phyloP scores from a whole-genome alignment of 2,113 vertebrate species.

The Speoplatyrhinus poulsoni region DNA sequence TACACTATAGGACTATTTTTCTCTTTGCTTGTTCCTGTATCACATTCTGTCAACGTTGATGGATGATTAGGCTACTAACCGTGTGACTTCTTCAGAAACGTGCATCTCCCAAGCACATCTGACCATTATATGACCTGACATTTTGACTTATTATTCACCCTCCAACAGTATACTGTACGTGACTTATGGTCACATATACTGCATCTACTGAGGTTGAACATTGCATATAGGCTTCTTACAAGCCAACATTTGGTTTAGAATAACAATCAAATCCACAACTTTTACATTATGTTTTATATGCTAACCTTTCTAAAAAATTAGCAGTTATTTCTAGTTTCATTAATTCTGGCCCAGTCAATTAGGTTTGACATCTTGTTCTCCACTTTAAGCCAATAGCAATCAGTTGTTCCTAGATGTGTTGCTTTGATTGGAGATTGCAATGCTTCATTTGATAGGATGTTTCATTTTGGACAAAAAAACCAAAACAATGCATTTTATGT shows the following conservation, averaged over 20 bases:
- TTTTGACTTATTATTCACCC: constrained; percentile 32
- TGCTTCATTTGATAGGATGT: background rate
- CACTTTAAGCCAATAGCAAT: background rate
- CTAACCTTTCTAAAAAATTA: too few species aligned
- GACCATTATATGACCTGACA: constrained; percentile 31
- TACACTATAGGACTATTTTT: too few species aligned
- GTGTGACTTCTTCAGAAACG: background rate
- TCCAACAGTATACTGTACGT: constrained; percentile 18
- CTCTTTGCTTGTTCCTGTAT: too few species aligned
- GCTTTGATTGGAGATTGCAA: constrained; percentile 6
- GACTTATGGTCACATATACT: background rate
- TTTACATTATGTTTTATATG: background rate
- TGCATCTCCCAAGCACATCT: background rate
- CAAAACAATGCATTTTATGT: too few species aligned
- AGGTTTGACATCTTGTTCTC: background rate
- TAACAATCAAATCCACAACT: background rate
- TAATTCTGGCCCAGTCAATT: constrained; percentile 8
- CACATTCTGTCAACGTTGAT: too few species aligned
- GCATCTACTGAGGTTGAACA: background rate
- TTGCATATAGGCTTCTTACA: background rate
- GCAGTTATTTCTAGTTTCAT: too few species aligned
- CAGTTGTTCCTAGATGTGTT: constrained; percentile 7
- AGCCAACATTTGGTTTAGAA: background rate
- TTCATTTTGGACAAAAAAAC: background rate
- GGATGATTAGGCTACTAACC: too few species aligned